Base-by-base conservation (phyloP, 2,797 vertebrate genomes). In the Pteropus rufus region DNA sequence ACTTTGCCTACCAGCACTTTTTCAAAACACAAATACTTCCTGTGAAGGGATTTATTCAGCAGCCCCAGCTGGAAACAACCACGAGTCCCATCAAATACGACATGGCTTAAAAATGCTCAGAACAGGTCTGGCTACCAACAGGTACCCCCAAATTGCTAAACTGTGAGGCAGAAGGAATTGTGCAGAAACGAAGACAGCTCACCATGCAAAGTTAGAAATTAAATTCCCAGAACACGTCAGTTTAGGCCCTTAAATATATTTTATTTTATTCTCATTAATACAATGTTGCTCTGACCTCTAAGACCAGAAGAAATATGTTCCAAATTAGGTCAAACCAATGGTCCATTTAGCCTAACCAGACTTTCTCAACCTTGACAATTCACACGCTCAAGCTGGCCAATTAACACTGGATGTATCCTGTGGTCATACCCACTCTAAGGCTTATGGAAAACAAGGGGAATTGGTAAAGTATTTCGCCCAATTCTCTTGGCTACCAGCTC, bases 21-120 rank as follows among this genome's bases (percentile, higher is more conserved):
- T 54, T 96, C 94, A 49, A 49, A 49, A 85, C 89, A 97, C 85
- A 93, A 92, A 94, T 49, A 77, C 90, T 97, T 94, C 76, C 92
- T 89, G 69, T 81, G 36, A 95, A 62, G n/a, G 52, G 54, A 44
- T 80, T 96, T 95, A 94, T 60, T 95, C 67, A 97, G 88, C 77
- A 95, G 65, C 73, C 65, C 19, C 77, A 85, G 11, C 0, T 86
- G 39, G 91, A 91, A 95, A 81, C 36, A 85, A 75, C 34, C 7
- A 62, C 12, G 54, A 75, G 31, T 64, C 44, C 44, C 62, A 73
- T 39, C 60, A 60, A 94, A 87, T 41, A 58, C 26, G 56, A 58
- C 44, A 82, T 0, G 24, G 60, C 60, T 89, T 93, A n/a, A 91
- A 92, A 91, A 91, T 16, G 36, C 76, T 86, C n/a, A 46, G 89